These are phyloP conservation scores for Amia ocellicauda DNA, from an alignment of 2,113 vertebrate species.

Conservation along the genomic window DNA sequence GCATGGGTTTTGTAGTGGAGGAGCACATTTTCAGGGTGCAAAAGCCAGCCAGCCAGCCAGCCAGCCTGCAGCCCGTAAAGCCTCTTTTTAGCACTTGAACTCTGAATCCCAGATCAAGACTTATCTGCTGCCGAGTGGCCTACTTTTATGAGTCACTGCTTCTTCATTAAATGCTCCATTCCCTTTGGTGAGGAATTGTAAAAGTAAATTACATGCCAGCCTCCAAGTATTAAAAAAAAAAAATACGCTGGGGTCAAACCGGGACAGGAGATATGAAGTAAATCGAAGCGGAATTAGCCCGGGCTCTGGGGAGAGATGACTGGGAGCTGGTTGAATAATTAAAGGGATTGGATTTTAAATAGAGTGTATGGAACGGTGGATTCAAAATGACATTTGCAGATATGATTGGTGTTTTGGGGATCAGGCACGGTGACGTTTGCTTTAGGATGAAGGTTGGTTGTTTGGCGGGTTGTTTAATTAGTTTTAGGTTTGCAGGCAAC, in stretches of 20 bases:
- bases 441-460: background rate
- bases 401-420: background rate
- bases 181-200: slow-evolving; percentile 19
- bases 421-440: background rate
- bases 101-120: slow-evolving; percentile 17
- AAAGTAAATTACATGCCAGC: slow-evolving; percentile 24
- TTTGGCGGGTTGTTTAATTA: background rate
- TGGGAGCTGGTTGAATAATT: slow-evolving; percentile 11
- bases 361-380: slow-evolving; percentile 7
- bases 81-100: slow-evolving; percentile 14
- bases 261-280: slow-evolving; percentile 14
- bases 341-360: slow-evolving; percentile 12
- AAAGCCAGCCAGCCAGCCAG: background rate
- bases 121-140: slow-evolving; percentile 12
- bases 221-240: slow-evolving; percentile 6
- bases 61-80: background rate
- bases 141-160: slow-evolving; percentile 29
- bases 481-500: background rate
- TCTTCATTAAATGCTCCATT: slow-evolving; percentile 36
- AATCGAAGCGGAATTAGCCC: slow-evolving; percentile 7
- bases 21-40: background rate
- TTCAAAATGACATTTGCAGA: slow-evolving; percentile 21
- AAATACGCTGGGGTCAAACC: slow-evolving; percentile 9
- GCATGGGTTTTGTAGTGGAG: background rate
- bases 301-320: slow-evolving; percentile 2